These are phyloP conservation scores for Solen grandis DNA, from an alignment of 1,140 invertebrate genomes.

Conservation along the genomic window DNA sequence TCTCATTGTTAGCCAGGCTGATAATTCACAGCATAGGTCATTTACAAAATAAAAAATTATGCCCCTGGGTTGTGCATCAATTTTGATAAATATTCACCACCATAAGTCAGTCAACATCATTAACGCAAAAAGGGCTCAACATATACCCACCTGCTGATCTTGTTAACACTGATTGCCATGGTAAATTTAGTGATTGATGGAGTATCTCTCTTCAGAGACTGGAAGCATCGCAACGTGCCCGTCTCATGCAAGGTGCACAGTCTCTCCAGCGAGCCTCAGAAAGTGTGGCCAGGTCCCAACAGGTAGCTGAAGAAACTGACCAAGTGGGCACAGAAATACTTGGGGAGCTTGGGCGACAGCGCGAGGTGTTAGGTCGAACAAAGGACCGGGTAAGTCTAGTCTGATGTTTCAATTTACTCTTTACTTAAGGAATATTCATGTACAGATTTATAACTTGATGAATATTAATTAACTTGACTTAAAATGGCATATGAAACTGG, in stretches of 20 bases:
- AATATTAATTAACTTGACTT: not conserved
- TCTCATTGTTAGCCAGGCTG: too few relatives aligned
- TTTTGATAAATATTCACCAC: too few relatives aligned
- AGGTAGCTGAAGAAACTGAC: constrained; percentile 89
- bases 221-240: constrained; percentile 73
- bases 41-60: too few relatives aligned
- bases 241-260: constrained; percentile 76
- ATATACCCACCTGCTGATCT: too few relatives aligned
- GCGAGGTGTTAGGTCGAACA: constrained; percentile 85
- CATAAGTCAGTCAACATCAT: too few relatives aligned
- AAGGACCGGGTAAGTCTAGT: constrained; percentile 79
- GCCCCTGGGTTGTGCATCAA: too few relatives aligned
- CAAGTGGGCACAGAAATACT: constrained; percentile 89
- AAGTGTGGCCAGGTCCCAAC: constrained; percentile 87
- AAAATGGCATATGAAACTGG: not conserved
- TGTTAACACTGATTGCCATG: too few relatives aligned
- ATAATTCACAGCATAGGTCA: too few relatives aligned
- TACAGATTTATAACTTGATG: not conserved
- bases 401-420: not conserved
- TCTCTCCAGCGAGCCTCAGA: constrained; percentile 85
- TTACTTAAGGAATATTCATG: not conserved
- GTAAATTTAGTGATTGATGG: too few relatives aligned
- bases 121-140: too few relatives aligned
- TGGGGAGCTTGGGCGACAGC: constrained; percentile 85
- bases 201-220: constrained; percentile 72